These are phyloP conservation scores for Lethenteron reissneri DNA, from an alignment of 2,113 vertebrate species.

Conservation along the genomic window DNA sequence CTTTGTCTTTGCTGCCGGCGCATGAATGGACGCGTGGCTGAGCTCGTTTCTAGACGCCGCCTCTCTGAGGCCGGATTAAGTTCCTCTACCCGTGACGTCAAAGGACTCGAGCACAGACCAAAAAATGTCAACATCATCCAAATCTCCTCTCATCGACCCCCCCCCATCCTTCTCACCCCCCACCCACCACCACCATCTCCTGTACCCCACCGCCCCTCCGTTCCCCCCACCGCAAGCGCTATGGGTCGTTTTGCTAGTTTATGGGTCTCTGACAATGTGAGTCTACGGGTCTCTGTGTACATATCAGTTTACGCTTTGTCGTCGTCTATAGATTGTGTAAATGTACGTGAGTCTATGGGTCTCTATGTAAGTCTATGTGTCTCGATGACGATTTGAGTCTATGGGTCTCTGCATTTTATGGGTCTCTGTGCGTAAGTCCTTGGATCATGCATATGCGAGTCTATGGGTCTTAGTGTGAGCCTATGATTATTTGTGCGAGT, in stretches of 20 bases:
- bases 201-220: not conserved
- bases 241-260: no score
- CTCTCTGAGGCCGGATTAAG: not conserved
- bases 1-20: slow-evolving; percentile 6
- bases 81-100: not conserved
- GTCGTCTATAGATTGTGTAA: not conserved
- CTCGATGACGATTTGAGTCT: no score
- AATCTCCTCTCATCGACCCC: slow-evolving; percentile 11
- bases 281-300: not conserved
- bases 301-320: not conserved
- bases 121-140: slow-evolving; percentile 7
- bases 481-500: no score
- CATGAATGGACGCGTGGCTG: not conserved
- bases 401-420: no score
- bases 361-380: no score
- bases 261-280: not conserved
- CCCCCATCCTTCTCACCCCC: slow-evolving; percentile 10
- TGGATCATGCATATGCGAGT: no score
- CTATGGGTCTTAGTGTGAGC: no score
- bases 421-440: no score
- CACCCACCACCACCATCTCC: not conserved
- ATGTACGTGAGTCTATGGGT: not conserved
- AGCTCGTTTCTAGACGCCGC: not conserved
- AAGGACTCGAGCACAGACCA: not conserved
- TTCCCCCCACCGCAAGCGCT: no score